Conservation (phyloP, 1,140 invertebrate species). For the Hyphantria cunea region DNA sequence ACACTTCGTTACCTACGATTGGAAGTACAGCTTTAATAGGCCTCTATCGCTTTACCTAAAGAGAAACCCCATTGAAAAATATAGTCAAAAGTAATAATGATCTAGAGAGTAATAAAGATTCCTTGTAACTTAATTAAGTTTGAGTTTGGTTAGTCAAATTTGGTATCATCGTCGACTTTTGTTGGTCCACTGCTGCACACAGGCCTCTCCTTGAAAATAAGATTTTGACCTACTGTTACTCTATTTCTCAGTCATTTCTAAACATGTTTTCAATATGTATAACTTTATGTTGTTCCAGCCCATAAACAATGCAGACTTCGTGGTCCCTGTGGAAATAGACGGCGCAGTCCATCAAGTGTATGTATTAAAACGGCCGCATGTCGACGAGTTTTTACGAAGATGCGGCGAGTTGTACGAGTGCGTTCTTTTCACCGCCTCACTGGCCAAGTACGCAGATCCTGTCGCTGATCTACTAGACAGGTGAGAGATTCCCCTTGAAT, state of each 20-base stretch:
- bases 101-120: no score
- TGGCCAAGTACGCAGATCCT: slow-evolving; percentile 99
- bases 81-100: no score
- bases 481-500: slow-evolving; percentile 40
- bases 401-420: slow-evolving; percentile 99
- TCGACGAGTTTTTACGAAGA: slow-evolving; percentile 98
- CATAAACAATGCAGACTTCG: slow-evolving; percentile 99
- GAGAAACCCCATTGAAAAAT: no score
- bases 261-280: background rate
- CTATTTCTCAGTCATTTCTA: background rate
- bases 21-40: no score
- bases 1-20: no score
- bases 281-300: slow-evolving; percentile 85
- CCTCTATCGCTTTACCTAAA: no score
- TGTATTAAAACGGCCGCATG: slow-evolving; percentile 99
- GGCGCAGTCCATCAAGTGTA: slow-evolving; percentile 99
- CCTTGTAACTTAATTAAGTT: no score
- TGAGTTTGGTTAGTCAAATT: no score
- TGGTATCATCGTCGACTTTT: no score
- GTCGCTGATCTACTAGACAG: slow-evolving; percentile 98
- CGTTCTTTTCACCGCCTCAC: slow-evolving; percentile 99
- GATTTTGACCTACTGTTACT: no score
- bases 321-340: slow-evolving; percentile 99
- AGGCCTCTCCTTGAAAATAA: no score
- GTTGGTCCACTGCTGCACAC: no score